phyloP scores from a whole-genome alignment of 2,113 vertebrate genomes.

The Vireo altiloquus region DNA sequence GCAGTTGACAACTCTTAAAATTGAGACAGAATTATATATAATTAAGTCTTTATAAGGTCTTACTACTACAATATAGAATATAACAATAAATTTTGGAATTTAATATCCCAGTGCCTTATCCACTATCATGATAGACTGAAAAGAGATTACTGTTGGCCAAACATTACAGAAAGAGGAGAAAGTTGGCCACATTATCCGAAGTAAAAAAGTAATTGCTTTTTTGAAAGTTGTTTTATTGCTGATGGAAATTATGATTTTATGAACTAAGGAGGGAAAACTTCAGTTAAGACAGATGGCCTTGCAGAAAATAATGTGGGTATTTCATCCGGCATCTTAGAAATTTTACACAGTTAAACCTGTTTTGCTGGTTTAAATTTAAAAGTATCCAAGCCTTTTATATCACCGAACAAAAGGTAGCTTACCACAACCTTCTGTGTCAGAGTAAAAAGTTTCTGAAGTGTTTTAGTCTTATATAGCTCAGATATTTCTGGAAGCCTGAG shows the following conservation, averaged over 20 bases:
- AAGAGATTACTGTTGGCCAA: neutral
- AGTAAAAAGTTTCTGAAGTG: neutral
- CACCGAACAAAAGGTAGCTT: neutral
- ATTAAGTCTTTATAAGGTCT: neutral
- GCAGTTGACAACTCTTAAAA: neutral
- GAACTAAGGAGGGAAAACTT: neutral
- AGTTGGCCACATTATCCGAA: neutral
- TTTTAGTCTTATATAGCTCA: neutral
- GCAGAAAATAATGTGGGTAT: neutral
- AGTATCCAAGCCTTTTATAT: neutral
- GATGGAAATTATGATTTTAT: neutral
- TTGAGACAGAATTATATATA: neutral
- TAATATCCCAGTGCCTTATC: neutral
- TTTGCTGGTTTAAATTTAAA: constrained; percentile 17
- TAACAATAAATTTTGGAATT: neutral
- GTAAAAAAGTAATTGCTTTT: neutral
- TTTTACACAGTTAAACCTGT: neutral
- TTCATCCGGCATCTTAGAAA: neutral
- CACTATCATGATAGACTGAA: neutral
- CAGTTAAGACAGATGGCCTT: neutral
- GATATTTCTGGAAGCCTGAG: neutral
- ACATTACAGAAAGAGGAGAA: neutral
- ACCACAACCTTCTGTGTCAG: neutral
- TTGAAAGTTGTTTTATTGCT: neutral
- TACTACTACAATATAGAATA: neutral